Evolutionary conservation across 2,888 invertebrate species (phyloP).

Genomic region (Phyllotreta striolata): DNA sequence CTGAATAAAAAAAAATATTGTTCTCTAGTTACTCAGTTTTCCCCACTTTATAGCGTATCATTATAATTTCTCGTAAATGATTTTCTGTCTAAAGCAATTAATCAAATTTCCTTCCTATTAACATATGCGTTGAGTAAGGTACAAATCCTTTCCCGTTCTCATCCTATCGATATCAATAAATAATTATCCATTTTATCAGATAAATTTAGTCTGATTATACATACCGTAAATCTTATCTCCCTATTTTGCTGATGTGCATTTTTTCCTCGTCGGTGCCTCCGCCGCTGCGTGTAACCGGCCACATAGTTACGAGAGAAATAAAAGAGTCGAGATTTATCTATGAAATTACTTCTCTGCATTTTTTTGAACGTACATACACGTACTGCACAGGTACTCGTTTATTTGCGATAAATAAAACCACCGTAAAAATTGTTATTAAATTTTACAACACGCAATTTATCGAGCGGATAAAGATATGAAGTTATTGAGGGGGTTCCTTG

Average conservation of each 20-base stretch:
- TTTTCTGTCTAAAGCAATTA: too few relatives aligned
- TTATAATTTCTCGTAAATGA: too few relatives aligned
- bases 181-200: background rate
- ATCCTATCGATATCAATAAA: background rate
- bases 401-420: slow-evolving; percentile 10
- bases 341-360: slow-evolving; percentile 14
- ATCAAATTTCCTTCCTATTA: too few relatives aligned
- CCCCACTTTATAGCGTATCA: too few relatives aligned
- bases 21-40: too few relatives aligned
- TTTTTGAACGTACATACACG: background rate
- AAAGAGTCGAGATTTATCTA: slow-evolving; percentile 18
- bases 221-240: slow-evolving; percentile 10
- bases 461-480: background rate
- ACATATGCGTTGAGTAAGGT: background rate
- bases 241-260: background rate
- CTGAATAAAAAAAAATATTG: too few relatives aligned
- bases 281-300: slow-evolving; percentile 16
- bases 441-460: slow-evolving; percentile 4
- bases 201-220: slow-evolving; percentile 2
- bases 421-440: slow-evolving; percentile 14
- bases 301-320: slow-evolving; percentile 20
- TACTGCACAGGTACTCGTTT: slow-evolving; percentile 16
- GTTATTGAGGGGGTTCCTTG: too few relatives aligned
- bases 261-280: background rate
- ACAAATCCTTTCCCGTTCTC: background rate